A percentile compares a stretch with the other conserved stretches of the same genome.
phyloP scores from a whole-genome alignment of 2,113 vertebrate genomes.

The Channa maculata region DNA sequence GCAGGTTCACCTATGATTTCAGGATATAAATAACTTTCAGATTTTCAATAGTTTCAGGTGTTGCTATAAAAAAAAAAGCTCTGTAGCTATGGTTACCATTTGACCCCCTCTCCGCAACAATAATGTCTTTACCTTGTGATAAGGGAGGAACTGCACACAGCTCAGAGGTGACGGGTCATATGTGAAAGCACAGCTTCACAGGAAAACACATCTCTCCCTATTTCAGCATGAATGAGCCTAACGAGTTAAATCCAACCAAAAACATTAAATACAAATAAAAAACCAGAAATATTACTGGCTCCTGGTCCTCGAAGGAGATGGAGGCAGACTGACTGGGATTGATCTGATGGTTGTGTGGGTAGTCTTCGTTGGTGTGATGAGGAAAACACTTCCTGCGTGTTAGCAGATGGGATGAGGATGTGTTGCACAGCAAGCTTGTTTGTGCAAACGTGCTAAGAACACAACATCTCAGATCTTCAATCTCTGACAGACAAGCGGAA shows the following conservation, averaged over 20 bases:
- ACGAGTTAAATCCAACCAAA: slow-evolving; percentile 35
- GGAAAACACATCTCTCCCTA: slow-evolving; percentile 49
- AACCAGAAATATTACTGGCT: slow-evolving; percentile 41
- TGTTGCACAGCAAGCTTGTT: slow-evolving; percentile 65
- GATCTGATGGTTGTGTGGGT: slow-evolving; percentile 66
- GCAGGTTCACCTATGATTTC: slow-evolving; percentile 18
- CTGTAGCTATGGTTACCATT: slow-evolving; percentile 53
- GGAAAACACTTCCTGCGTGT: slow-evolving; percentile 69
- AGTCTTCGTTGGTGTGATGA: slow-evolving; percentile 46
- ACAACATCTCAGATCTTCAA: slow-evolving; percentile 62
- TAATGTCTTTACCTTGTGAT: slow-evolving; percentile 37
- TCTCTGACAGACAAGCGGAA: slow-evolving; percentile 44
- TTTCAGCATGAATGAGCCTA: slow-evolving; percentile 32
- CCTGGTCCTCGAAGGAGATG: slow-evolving; percentile 47
- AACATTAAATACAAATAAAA: too few species aligned
- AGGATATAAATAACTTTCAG: slow-evolving; percentile 24
- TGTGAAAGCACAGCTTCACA: slow-evolving; percentile 31
- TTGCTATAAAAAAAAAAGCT: slow-evolving; percentile 19
- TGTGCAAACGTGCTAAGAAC: slow-evolving; percentile 60
- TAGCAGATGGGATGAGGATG: slow-evolving; percentile 78
- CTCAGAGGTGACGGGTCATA: slow-evolving; percentile 39
- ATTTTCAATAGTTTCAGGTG: slow-evolving; percentile 12
- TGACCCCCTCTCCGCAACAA: slow-evolving; percentile 3
- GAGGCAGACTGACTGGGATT: slow-evolving; percentile 71
- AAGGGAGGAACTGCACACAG: slow-evolving; percentile 20